Evolutionary conservation across 1,140 invertebrate species (phyloP).

Genomic region (Conopomorpha cramerella): DNA sequence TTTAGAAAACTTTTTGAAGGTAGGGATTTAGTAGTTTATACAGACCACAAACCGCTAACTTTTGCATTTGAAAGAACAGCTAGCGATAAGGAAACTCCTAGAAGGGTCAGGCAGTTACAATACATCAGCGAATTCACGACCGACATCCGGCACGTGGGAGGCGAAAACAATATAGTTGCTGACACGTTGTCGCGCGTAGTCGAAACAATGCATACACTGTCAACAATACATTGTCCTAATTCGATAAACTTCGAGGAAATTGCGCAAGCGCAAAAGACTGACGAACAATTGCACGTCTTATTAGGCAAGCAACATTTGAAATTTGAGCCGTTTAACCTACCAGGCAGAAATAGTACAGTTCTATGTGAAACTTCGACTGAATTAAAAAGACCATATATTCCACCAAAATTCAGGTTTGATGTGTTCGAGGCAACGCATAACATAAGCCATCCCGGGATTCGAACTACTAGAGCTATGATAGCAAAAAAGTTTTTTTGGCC

Average conservation of each 20-base stretch:
- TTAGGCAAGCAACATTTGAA: too few relatives aligned
- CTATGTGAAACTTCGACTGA: conserved; percentile 1
- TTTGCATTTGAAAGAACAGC: conserved; percentile 5
- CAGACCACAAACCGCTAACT: conserved; percentile 36
- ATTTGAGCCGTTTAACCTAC: background rate
- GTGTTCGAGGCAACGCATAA: conserved; percentile 10
- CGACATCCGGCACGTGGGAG: conserved; percentile 1
- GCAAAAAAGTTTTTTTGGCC: conserved; percentile 19
- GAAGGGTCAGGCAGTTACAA: conserved; percentile 10
- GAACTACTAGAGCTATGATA: conserved; percentile 10
- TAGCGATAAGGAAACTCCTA: conserved; percentile 9
- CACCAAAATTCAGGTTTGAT: background rate
- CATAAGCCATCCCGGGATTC: too few relatives aligned
- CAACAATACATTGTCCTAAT: background rate
- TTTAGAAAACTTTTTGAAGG: conserved; percentile 3
- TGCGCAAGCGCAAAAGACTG: background rate
- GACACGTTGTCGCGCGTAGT: conserved; percentile 7
- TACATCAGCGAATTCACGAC: conserved; percentile 4
- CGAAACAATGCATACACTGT: too few relatives aligned
- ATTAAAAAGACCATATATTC: conserved; percentile 1
- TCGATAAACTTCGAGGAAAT: background rate
- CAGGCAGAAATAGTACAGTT: background rate
- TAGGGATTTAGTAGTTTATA: conserved; percentile 11
- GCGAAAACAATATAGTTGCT: conserved; percentile 15
- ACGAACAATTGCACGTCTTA: too few relatives aligned